Evolutionary conservation across 2,888 invertebrate genomes (phyloP), one percentile per base, ranked within the genome.

Genomic region (Cylindroiulus punctatus): DNA sequence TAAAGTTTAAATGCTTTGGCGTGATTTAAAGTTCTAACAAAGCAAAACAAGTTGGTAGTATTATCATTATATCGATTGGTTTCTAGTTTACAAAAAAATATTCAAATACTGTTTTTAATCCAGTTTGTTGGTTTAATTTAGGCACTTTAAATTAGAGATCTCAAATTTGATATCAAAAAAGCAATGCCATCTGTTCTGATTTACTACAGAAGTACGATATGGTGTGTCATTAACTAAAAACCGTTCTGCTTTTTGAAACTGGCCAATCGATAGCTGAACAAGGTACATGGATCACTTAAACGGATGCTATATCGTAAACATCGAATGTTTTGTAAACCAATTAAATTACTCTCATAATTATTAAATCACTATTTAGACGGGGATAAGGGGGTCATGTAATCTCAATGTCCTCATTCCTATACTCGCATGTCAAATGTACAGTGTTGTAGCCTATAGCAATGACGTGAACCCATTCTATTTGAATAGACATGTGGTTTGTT

Each of bases 391-490:
- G 52, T 52, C 52, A 52, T 52, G 52, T 52, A 19, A 52, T 52
- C 19, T n/a, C n/a, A 52, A 19, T 52, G 52, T 52, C 52, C 52
- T 52, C 52, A 52, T 52, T 52, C 52, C 52, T 52, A 52, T 52
- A n/a, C n/a, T n/a, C n/a, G n/a, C 52, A 19, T 52, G 52, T 17
- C 52, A 52, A 52, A 52, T 19, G 52, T 52, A n/a, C n/a, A n/a
- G n/a, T n/a, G n/a, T n/a, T 52, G 52, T 52, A 52, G 52, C 52
- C 52, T 52, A 19, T 52, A 52, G n/a, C 52, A 52, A 19, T 52
- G 52, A n/a, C 52, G 52, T 52, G 52, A 52, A 52, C 52, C 52
- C 52, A 52, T 52, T 52, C 52, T 52, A 19, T 52, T 52, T 52
- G 52, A 52, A 19, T 52, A 19, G 52, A 52, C 52, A 52, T 52